Evolutionary conservation across 1,140 invertebrate genomes (phyloP).

Genomic region (Dendroctonus ponderosae): DNA sequence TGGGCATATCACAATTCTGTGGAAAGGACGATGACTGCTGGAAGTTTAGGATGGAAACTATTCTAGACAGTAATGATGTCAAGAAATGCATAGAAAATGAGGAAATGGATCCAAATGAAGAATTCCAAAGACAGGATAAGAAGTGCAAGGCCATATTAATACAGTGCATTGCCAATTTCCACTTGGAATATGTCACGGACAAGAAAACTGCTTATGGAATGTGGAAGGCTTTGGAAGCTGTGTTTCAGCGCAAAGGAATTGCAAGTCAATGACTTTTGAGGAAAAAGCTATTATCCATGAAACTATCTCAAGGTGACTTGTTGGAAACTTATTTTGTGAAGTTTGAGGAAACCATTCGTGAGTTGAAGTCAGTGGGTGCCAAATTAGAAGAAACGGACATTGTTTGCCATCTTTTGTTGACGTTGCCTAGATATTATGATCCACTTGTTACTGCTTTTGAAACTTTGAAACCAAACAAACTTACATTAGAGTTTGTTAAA

Average conservation of each 20-base stretch:
- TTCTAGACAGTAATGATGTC: no score
- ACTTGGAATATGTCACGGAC: constrained; percentile 24
- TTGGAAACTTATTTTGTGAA: constrained; percentile 23
- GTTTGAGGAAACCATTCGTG: constrained; percentile 26
- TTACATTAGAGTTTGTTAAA: constrained; percentile 32
- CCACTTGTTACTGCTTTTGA: constrained; percentile 51
- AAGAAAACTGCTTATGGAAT: constrained; percentile 16
- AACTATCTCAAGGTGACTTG: not conserved
- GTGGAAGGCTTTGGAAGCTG: constrained; percentile 4
- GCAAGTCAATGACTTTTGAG: constrained; percentile 8
- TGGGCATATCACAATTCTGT: no score
- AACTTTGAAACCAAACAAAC: constrained; percentile 47
- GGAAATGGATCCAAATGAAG: no score
- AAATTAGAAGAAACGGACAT: constrained; percentile 34
- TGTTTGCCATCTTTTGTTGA: constrained; percentile 48
- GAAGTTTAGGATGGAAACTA: no score
- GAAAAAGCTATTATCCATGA: constrained; percentile 10
- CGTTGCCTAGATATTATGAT: constrained; percentile 47
- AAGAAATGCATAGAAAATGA: no score
- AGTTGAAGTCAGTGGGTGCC: constrained; percentile 32
- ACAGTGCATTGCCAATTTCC: constrained; percentile 14
- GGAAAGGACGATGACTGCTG: no score
- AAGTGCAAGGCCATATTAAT: constrained; percentile 12
- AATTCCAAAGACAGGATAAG: no score
- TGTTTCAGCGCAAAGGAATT: constrained; percentile 21